These are phyloP conservation scores for Branchellion lobata DNA, from an alignment of 2,888 invertebrate species.

Conservation along the genomic window DNA sequence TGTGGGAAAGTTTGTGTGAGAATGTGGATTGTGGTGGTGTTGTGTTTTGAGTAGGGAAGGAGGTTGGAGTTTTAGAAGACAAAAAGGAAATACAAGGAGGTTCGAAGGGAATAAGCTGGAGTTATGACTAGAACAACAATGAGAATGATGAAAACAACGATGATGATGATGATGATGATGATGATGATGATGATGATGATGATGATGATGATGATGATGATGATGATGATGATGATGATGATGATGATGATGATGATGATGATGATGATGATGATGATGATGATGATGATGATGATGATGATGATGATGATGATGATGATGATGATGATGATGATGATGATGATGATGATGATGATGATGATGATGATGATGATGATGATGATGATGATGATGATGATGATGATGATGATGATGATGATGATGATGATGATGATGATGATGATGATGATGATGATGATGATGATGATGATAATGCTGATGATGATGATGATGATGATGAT, in stretches of 20 bases:
- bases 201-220: neutral
- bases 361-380: too few species aligned
- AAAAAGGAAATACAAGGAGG: too few species aligned
- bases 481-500: too few species aligned
- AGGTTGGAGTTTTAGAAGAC: neutral
- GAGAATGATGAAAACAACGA: too few species aligned
- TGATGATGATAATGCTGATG: too few species aligned
- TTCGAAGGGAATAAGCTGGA: neutral
- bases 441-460: too few species aligned
- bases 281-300: neutral
- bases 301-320: neutral
- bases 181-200: neutral
- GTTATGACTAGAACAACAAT: neutral
- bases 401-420: too few species aligned
- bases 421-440: too few species aligned
- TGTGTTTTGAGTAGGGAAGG: neutral
- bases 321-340: too few species aligned
- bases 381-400: too few species aligned
- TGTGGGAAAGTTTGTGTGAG: too few species aligned
- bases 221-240: slow-evolving; percentile 3
- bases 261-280: neutral
- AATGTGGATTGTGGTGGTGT: neutral
- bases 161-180: neutral
- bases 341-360: too few species aligned
- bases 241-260: neutral